These are phyloP conservation scores for Pelecanus crispus DNA, from an alignment of 2,113 vertebrate genomes.

Conservation along the genomic window DNA sequence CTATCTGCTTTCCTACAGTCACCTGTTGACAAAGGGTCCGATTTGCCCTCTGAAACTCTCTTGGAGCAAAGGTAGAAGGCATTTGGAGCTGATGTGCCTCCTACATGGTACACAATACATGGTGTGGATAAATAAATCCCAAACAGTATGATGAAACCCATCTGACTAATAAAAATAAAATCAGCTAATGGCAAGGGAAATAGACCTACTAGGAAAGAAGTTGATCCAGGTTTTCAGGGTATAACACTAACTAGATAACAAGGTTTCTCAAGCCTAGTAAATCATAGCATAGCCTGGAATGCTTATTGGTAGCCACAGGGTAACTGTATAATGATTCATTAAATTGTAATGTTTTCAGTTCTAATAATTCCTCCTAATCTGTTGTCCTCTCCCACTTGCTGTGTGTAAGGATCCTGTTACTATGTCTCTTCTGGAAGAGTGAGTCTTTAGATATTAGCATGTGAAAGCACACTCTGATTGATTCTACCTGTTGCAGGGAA, in stretches of 20 bases:
- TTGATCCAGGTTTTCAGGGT: background rate
- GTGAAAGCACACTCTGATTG: conserved; percentile 26
- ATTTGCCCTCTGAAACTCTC: background rate
- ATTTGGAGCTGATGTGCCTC: background rate
- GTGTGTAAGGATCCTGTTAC: background rate
- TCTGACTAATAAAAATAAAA: background rate
- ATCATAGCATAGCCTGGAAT: background rate
- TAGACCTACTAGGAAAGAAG: background rate
- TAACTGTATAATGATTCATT: conserved; percentile 2
- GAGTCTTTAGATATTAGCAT: background rate
- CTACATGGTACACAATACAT: background rate
- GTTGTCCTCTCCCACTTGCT: background rate
- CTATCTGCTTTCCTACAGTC: background rate
- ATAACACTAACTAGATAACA: background rate
- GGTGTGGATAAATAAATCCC: background rate
- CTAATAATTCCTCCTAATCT: background rate
- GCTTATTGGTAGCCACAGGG: background rate
- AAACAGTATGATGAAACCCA: background rate
- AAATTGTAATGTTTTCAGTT: conserved; percentile 18
- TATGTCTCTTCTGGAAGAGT: background rate
- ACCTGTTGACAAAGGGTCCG: background rate
- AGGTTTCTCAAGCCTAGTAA: conserved; percentile 1
- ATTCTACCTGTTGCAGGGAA: conserved; percentile 32
- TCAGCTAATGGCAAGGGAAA: background rate
- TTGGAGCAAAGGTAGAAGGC: background rate